Evolutionary conservation across 2,888 invertebrate genomes (phyloP).

Genomic region (Linnaemya tessellans): DNA sequence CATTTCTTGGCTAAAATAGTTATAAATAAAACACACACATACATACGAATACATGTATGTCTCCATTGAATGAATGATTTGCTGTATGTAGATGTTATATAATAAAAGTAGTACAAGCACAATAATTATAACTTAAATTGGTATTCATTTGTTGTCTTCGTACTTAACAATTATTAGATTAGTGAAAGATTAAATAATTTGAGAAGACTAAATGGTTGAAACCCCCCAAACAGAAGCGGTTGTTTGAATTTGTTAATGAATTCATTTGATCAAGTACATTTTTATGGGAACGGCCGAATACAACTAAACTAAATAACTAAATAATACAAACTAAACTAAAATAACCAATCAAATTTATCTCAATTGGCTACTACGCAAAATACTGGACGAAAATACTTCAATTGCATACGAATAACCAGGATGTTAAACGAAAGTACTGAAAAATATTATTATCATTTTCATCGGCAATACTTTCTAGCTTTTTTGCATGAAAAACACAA

Average conservation of each 20-base stretch:
- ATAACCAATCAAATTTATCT: background rate
- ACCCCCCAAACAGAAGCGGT: background rate
- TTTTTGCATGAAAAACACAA: conserved; percentile 75
- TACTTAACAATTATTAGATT: background rate
- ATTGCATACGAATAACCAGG: conserved; percentile 25
- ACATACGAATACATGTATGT: background rate
- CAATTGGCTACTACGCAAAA: background rate
- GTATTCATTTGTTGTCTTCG: background rate
- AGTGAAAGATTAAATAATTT: background rate
- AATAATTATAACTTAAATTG: background rate
- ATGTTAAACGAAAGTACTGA: conserved; percentile 49
- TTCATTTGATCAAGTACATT: background rate
- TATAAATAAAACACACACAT: background rate
- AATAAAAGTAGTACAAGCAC: conserved; percentile 22
- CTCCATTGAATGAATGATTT: conserved; percentile 12
- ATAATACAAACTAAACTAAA: background rate
- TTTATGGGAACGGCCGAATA: background rate
- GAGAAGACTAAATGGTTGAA: background rate
- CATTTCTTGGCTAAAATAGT: conserved; percentile 54
- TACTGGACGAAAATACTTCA: background rate
- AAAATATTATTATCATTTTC: conserved; percentile 67
- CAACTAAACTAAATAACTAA: background rate
- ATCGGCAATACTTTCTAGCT: conserved; percentile 67
- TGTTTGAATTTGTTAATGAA: background rate
- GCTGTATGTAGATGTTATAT: conserved; percentile 4